Evolutionary conservation across 2,113 vertebrate species (phyloP), one percentile per base, ranked within the genome.

Genomic region (Rhynchomys soricoides): DNA sequence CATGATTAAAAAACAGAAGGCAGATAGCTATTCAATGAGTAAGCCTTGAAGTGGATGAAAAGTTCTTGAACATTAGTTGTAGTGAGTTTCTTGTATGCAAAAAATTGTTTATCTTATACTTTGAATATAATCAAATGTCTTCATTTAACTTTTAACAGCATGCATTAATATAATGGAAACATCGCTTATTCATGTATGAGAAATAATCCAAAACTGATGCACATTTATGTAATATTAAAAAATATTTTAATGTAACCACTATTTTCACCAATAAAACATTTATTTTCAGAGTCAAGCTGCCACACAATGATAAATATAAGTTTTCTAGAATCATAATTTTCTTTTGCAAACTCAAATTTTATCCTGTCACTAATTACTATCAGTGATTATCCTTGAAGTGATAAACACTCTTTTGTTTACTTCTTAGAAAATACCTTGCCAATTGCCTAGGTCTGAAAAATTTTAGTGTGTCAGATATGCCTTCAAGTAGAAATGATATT

Each of bases 401-500:
- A 78, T 9, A 82, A 59, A 59, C 29, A 6, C 7, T 34, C 13
- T 7, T 78, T 70, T 83, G 66, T 64, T 74, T 34, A 77, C 62
- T 94, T 85, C n/a, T 52, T 83, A 22, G 34, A 89, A 83, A 94
- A 66, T 37, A 90, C 37, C 17, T 2, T 77, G 59, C 10, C 82
- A 62, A 19, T 79, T 79, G n/a, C 3, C 6, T 8, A 91, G 45
- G 5, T 86, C 62, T 86, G 48, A 48, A 85, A 71, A 91, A 40
- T 1, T 34, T 34, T 43, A 85, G 52, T 79, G n/a, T 91, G 73
- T 62, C 73, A 95, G 40, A 43, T 91, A 43, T 13, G 31, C 34
- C 71, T 86, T 59, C 62, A 86, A 62, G 50, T 86, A n/a, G 70
- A 78, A 95, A 86, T 71, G 22, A 34, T 68, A 21, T 86, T 90